Evolutionary conservation across 2,888 invertebrate genomes (phyloP).

Genomic region (Yponomeuta evonymella): DNA sequence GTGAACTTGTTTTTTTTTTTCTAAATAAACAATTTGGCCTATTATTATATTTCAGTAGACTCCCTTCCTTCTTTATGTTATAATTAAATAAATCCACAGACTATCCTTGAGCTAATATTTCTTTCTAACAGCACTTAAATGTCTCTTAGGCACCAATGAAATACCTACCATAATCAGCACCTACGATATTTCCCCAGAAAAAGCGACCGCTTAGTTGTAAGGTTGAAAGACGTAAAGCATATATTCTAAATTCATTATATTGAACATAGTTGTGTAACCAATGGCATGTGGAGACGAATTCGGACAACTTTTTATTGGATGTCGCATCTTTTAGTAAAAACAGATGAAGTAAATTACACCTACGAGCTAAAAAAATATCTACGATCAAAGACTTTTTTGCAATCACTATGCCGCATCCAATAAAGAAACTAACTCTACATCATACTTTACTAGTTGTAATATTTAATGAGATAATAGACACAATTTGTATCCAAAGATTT

Average conservation of each 20-base stretch:
- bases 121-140: not conserved
- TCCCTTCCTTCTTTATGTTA: not conserved
- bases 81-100: not conserved
- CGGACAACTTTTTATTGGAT: conserved; percentile 6
- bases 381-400: not conserved
- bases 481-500: conserved; percentile 60
- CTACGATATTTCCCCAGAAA: not conserved
- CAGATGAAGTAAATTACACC: too few species aligned
- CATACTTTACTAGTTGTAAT: conserved; percentile 30
- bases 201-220: conserved; percentile 15
- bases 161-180: not conserved
- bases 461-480: conserved; percentile 40
- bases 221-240: conserved; percentile 54
- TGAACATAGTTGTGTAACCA: conserved; percentile 24
- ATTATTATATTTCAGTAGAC: conserved; percentile 24
- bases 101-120: not conserved
- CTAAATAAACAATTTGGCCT: conserved; percentile 43
- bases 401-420: not conserved
- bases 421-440: conserved; percentile 30
- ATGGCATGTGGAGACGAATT: not conserved
- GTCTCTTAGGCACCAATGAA: not conserved
- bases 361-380: not conserved
- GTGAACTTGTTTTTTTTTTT: not conserved
- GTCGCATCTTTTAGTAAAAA: not conserved
- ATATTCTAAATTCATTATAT: conserved; percentile 69